Percentiles rank a stretch among this genome's conserved stretches.
Evolutionary conservation across 2,113 vertebrate genomes (phyloP).

Genomic region (Alouatta palliata): DNA sequence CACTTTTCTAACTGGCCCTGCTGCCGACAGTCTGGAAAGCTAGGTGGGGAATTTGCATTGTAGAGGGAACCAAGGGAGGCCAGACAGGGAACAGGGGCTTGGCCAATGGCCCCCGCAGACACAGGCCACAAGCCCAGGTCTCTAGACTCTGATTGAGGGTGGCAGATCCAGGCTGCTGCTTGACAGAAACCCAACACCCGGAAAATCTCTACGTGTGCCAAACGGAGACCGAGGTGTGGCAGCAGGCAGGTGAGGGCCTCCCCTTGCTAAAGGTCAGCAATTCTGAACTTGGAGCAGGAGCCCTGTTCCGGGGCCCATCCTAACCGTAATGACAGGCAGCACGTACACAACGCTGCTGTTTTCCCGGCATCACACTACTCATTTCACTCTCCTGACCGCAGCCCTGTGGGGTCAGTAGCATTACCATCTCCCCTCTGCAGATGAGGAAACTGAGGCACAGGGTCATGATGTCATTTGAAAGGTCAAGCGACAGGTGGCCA

Average conservation of each 20-base stretch:
- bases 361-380: background rate
- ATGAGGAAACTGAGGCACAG: background rate
- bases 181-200: background rate
- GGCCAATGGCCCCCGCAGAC: background rate
- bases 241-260: background rate
- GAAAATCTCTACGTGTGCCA: background rate
- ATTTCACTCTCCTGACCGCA: background rate
- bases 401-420: background rate
- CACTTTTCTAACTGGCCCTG: background rate
- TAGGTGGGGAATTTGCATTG: background rate
- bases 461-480: background rate
- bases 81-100: background rate
- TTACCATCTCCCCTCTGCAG: background rate
- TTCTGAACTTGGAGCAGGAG: background rate
- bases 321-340: background rate
- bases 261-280: background rate
- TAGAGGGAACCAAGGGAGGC: background rate
- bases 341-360: background rate
- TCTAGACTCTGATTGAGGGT: background rate
- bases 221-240: background rate
- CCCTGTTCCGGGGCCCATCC: background rate
- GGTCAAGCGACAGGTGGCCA: background rate
- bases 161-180: background rate
- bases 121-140: background rate
- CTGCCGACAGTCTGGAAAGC: background rate